Evolutionary conservation across 1,140 invertebrate genomes (phyloP).

Genomic region (Drosophila orena): DNA sequence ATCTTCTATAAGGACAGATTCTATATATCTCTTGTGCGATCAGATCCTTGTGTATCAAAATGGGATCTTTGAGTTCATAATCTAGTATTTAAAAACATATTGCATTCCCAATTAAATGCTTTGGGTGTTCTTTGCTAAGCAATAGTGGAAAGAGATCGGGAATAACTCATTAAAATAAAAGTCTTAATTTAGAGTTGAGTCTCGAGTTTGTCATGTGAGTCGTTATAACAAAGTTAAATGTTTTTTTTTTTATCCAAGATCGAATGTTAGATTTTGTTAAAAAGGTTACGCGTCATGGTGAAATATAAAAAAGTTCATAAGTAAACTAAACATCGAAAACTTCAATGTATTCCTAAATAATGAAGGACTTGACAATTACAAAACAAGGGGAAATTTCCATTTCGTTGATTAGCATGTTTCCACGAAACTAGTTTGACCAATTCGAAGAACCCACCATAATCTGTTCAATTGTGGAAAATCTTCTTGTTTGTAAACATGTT

Average conservation of each 20-base stretch:
- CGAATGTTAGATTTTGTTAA: neutral
- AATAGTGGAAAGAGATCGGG: constrained; percentile 9
- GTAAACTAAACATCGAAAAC: too few species aligned
- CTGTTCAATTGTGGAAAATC: constrained; percentile 24
- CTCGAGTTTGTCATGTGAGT: constrained; percentile 37
- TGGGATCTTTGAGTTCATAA: too few species aligned
- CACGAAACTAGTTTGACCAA: constrained; percentile 25
- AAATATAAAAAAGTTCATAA: neutral
- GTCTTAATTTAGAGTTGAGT: constrained; percentile 25
- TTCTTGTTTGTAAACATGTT: constrained; percentile 50
- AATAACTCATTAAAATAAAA: constrained; percentile 13
- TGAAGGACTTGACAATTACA: neutral
- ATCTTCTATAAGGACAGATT: neutral
- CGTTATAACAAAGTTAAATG: constrained; percentile 11
- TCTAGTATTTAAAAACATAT: neutral
- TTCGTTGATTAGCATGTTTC: neutral
- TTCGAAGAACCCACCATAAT: constrained; percentile 7
- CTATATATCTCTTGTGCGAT: too few species aligned
- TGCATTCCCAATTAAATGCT: neutral
- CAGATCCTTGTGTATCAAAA: too few species aligned
- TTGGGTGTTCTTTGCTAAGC: neutral
- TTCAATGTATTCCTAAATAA: too few species aligned
- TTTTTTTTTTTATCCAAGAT: neutral
- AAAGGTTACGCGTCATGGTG: constrained; percentile 5
- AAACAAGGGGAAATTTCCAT: neutral